phyloP scores from a whole-genome alignment of 1,140 invertebrate genomes.

The Macrosteles quadrilineatus region DNA sequence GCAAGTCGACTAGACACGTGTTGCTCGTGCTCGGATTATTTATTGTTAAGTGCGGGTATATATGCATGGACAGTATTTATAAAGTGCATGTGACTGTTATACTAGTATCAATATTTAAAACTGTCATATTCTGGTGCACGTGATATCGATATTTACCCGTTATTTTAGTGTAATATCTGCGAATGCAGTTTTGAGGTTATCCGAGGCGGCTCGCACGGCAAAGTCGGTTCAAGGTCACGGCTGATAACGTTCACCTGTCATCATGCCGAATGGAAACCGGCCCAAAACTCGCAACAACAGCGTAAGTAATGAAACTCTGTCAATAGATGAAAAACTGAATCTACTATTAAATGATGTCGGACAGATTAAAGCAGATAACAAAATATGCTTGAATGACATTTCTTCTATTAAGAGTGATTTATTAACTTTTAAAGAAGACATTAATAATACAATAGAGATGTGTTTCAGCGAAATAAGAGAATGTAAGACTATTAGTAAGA shows the following conservation, averaged over 20 bases:
- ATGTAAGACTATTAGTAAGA: not conserved
- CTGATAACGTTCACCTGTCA: not conserved
- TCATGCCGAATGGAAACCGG: not conserved
- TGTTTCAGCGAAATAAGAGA: not conserved
- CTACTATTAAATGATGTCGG: not conserved
- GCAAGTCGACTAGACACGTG: too few relatives aligned
- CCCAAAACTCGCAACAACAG: not conserved
- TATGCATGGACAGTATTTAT: too few relatives aligned
- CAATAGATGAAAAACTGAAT: not conserved
- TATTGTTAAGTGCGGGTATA: too few relatives aligned
- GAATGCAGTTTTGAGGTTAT: constrained; percentile 2
- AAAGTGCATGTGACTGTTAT: too few relatives aligned
- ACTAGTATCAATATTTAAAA: too few relatives aligned
- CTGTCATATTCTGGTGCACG: too few relatives aligned
- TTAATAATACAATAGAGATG: not conserved
- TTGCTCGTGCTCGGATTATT: too few relatives aligned
- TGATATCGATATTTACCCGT: too few relatives aligned
- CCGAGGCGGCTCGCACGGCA: too few relatives aligned
- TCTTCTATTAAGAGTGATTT: not conserved
- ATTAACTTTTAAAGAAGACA: not conserved
- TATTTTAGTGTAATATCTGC: too few relatives aligned
- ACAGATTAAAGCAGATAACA: not conserved
- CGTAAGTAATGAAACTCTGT: not conserved
- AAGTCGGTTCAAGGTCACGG: too few relatives aligned
- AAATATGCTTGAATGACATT: not conserved